Base-by-base conservation (phyloP, 2,113 vertebrate species). In the Physeter macrocephalus region DNA sequence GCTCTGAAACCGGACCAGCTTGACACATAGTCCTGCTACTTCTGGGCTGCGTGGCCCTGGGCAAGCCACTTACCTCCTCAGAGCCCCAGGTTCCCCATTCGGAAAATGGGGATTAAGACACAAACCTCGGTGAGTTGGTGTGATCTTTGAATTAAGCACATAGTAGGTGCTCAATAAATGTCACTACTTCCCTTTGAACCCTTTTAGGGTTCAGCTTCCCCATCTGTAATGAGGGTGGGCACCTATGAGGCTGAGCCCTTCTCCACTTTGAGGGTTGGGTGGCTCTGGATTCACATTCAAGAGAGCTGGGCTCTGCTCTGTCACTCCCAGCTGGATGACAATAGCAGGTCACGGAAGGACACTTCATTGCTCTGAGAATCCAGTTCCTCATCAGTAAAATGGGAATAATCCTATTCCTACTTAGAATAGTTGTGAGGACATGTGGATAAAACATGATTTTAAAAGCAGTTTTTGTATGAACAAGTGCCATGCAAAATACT, bases 341-440 rank as follows among this genome's bases (percentile, higher is more conserved):
- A 0, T 18, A 39, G 62, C 20, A 75, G 43, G 29, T 61, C 59
- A 9, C 69, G 15, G 81, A 96, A 59, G 3, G 46, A 91, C 6
- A 31, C 3, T 57, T 10, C 31, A 66, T 21, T 52, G 52, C 21
- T 67, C 46, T 11, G 62, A 62, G 62, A 86, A 39, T 80, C 27
- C 9, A 20, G 46, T 52, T 95, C 31, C 74, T 62, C 31, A 5
- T 66, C 82, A 61, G 49, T 36, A 46, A 89, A 94, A 49, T 78
- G 67, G 62, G 57, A 90, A 71, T 23, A 17, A 62, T 21, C 59
- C n/a, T 86, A 5, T 25, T 80, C 31, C 46, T 74, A 14, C 69
- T 62, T 41, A 77, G 59, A 54, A 46, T 61, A n/a, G 62, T 64
- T 2, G 10, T 59, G 36, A 87, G 43, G 46, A 31, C 49, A 27